Evolutionary conservation across 2,888 invertebrate species (phyloP), one percentile per base, ranked within the genome.

Genomic region (Meteorus colon): DNA sequence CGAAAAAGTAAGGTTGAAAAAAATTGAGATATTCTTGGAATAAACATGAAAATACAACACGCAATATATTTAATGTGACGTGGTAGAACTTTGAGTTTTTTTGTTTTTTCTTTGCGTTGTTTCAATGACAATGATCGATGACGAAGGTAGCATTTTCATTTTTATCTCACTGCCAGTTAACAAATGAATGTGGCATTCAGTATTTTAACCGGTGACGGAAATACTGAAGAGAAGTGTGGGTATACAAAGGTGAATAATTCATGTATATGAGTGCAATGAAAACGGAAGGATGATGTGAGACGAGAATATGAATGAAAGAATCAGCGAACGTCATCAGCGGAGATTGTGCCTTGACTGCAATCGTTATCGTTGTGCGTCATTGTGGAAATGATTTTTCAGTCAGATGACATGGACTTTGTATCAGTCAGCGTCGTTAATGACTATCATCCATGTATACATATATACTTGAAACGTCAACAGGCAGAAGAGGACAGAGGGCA

Each of bases 361-460:
- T 84, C 85, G 81, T 85, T 84, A 83, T 81, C 80, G 80, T 82
- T 74, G 73, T 70, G 67, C 62, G 71, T 74, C 72, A 80, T 78
- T 77, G 55, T 55, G 80, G 77, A 84, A 84, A 85, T 86, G 76
- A 85, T 59, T 85, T 85, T 84, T 80, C 80, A 79, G 55, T 55
- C 55, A 24, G 55, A 55, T 80, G 80, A 76, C 81, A 77, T 76
- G 80, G 81, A 82, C 80, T 79, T 77, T 78, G 65, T 78, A 41
- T 41, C 12, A 78, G 84, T 83, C 84, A 82, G 86, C 84, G 86
- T 84, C 82, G 81, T 84, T 87, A 87, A 87, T 87, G 87, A 87
- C 84, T 86, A 82, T 80, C 68, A 68, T 70, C 68, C 71, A 74
- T 77, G 67, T 34, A 62, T 51, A 19, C 71, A 41, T 73, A 72